Base-by-base conservation (phyloP, 2,113 vertebrate species). In the Pygoscelis adeliae region DNA sequence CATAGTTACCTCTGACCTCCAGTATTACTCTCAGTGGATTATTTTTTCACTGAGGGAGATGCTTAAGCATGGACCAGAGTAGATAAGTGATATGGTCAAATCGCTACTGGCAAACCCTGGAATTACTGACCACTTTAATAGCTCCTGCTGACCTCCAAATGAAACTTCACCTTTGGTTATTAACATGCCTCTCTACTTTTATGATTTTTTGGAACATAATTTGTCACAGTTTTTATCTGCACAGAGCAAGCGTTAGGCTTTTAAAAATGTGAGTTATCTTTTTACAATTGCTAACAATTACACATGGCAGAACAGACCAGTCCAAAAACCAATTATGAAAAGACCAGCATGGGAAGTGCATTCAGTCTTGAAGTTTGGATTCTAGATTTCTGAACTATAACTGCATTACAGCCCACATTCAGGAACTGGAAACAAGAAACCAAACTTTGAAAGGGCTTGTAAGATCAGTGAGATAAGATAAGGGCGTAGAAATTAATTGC, bases 171-270 rank as follows among this genome's bases (percentile, higher is more conserved):
- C 98, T 98, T 98, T 97, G 96, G 98, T 98, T 98, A 98, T 98
- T 98, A 98, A 98, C 98, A 98, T 98, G 97, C 97, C 98, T 98
- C 97, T 98, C 98, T 71, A 98, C 98, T 98, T 98, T 98, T 98
- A 98, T 98, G 98, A 98, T 98, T 98, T 98, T 98, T 98, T 74
- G 92, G 98, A 97, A 98, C 97, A 97, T 98, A 98, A 98, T 98
- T 98, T 98, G 98, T 98, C 98, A 98, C 98, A 98, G 98, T 98
- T 98, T 98, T 98, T 98, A 98, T 98, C 98, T 98, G 97, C 98
- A 98, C 98, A 97, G 98, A 98, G 98, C 98, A 98, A 98, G 98
- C 82, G 89, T 98, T 96, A 93, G 96, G 98, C 97, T 98, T 98
- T 98, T 97, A 97, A 98, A 98, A 98, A 96, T 53, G 89, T 89